Evolutionary conservation across 2,113 vertebrate genomes (phyloP).

Genomic region (Lagopus leucura): DNA sequence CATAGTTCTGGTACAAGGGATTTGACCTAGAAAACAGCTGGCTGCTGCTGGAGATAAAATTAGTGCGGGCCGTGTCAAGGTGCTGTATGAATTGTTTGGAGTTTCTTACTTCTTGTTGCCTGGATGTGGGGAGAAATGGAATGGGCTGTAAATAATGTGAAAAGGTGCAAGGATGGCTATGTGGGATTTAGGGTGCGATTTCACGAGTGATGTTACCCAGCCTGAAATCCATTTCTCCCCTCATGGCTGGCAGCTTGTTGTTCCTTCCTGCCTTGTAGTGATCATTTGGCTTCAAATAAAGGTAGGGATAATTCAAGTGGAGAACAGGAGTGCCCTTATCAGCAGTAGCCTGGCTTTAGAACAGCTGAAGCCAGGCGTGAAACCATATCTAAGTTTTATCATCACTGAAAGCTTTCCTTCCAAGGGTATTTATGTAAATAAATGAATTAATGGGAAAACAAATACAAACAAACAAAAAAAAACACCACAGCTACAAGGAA

Average conservation of each 20-base stretch:
- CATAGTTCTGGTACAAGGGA: background rate
- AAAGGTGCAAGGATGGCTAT: background rate
- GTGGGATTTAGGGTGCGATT: rapidly evolving
- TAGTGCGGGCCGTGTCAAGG: background rate
- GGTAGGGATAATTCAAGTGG: background rate
- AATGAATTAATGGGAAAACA: background rate
- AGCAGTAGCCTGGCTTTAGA: background rate
- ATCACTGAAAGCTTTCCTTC: background rate
- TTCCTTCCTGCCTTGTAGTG: background rate
- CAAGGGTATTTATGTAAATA: conserved; percentile 9
- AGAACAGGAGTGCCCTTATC: background rate
- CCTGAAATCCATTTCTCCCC: background rate
- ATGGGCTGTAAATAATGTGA: background rate
- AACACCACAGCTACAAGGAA: background rate
- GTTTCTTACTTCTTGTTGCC: background rate
- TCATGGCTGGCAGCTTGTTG: background rate
- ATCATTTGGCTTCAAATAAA: background rate
- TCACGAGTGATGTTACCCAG: rapidly evolving
- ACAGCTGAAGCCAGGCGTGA: background rate
- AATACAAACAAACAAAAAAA: too few species aligned
- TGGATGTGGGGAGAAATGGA: background rate
- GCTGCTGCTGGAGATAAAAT: background rate
- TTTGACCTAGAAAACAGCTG: conserved; percentile 7
- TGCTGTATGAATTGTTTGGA: background rate
- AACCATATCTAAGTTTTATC: background rate